Evolutionary conservation across 2,797 vertebrate genomes (phyloP).

Genomic region (Poecilia picta): DNA sequence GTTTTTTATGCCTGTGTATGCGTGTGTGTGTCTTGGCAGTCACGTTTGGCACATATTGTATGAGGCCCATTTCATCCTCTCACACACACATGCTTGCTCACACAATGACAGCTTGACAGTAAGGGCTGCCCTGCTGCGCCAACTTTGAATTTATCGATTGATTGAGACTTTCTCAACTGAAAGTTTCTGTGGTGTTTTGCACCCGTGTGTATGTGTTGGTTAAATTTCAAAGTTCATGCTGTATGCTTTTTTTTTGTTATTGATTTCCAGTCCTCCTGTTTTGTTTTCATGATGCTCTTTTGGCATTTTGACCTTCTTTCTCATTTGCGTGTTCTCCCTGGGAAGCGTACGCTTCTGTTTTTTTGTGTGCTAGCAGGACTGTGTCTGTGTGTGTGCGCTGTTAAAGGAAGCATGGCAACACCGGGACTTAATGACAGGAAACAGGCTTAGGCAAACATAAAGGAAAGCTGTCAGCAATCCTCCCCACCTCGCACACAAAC

Average conservation of each 20-base stretch:
- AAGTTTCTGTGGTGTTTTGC: conserved; percentile 21
- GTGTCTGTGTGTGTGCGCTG: conserved; percentile 24
- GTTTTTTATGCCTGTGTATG: conserved; percentile 31
- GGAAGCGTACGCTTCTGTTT: conserved; percentile 11
- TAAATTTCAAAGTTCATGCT: conserved; percentile 14
- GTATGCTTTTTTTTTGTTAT: conserved; percentile 20
- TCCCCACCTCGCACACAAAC: neutral
- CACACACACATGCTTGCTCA: conserved; percentile 26
- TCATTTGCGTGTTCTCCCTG: conserved; percentile 4
- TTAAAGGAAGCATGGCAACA: conserved; percentile 56
- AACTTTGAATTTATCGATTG: conserved; percentile 65
- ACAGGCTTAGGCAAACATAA: conserved; percentile 69
- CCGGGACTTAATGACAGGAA: conserved; percentile 76
- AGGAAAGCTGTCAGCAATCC: conserved; percentile 62
- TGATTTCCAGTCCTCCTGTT: conserved; percentile 15
- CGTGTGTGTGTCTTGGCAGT: conserved; percentile 55
- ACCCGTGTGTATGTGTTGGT: conserved; percentile 2
- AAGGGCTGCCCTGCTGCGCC: conserved; percentile 58
- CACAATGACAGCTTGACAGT: conserved; percentile 59
- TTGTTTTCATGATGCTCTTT: conserved; percentile 6
- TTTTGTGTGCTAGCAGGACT: conserved; percentile 13
- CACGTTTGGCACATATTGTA: conserved; percentile 52
- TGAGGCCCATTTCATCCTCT: conserved; percentile 46
- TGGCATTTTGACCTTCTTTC: conserved; percentile 35
- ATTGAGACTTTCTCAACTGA: conserved; percentile 44